Conservation (phyloP, 2,888 invertebrate genomes). For the Drosophila affinis region DNA sequence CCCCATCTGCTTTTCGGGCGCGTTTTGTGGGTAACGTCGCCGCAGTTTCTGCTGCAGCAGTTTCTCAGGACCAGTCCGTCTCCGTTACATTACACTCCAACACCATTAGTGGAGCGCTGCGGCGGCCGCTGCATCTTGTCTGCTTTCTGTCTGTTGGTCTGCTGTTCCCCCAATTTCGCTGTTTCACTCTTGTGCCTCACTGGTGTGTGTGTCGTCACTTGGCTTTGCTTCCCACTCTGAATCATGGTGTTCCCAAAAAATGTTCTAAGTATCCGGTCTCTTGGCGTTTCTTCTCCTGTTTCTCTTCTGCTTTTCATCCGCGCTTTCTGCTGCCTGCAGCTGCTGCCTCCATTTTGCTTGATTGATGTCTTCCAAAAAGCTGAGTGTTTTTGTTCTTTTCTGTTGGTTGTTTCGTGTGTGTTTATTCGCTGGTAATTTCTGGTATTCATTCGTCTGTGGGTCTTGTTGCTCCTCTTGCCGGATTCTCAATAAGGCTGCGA, state of each 20-base stretch:
- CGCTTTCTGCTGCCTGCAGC: slow-evolving; percentile 28
- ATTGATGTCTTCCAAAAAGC: slow-evolving; percentile 57
- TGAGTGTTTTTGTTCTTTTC: slow-evolving; percentile 57
- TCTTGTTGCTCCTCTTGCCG: slow-evolving; percentile 62
- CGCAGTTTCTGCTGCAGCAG: neutral
- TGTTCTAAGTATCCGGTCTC: slow-evolving; percentile 9
- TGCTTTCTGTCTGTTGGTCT: slow-evolving; percentile 10
- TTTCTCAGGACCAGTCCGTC: neutral
- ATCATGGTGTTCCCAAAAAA: neutral
- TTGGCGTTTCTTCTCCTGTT: slow-evolving; percentile 18
- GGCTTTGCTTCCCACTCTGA: neutral
- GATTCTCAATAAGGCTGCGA: slow-evolving; percentile 83
- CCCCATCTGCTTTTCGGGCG: slow-evolving; percentile 5
- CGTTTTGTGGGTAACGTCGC: slow-evolving; percentile 18
- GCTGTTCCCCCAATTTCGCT: slow-evolving; percentile 12
- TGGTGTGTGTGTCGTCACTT: neutral
- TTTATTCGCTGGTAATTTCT: slow-evolving; percentile 58
- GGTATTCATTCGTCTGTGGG: slow-evolving; percentile 51
- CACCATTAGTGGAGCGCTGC: neutral
- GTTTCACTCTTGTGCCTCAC: too few relatives aligned
- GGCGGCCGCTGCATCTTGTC: slow-evolving; percentile 22
- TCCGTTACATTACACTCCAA: neutral
- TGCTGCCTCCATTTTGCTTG: slow-evolving; percentile 39
- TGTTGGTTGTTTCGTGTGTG: slow-evolving; percentile 59
- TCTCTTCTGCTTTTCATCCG: neutral